These are phyloP conservation scores for Petrocephalus sullivani DNA, from an alignment of 2,797 vertebrate species.

Conservation along the genomic window DNA sequence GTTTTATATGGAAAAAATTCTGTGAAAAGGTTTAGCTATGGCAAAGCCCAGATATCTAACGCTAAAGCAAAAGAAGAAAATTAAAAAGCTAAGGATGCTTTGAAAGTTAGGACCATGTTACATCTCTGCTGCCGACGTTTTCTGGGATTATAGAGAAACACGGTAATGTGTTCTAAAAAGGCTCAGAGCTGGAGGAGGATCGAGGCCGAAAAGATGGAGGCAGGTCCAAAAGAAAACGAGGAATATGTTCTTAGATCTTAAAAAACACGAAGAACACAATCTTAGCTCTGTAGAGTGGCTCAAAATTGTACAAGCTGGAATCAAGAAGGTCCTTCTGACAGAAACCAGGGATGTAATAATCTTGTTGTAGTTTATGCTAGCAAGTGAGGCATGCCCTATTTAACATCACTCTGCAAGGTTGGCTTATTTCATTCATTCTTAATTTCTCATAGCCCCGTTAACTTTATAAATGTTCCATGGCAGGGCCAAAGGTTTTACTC, in stretches of 20 bases:
- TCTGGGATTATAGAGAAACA: neutral
- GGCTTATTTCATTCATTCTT: slow-evolving; percentile 8
- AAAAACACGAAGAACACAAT: neutral
- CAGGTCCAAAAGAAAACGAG: neutral
- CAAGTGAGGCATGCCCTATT: neutral
- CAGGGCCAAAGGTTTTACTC: neutral
- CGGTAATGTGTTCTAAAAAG: neutral
- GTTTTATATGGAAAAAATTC: neutral
- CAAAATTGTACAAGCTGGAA: neutral
- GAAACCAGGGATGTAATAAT: neutral
- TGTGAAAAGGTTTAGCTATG: neutral
- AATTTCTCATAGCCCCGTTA: neutral
- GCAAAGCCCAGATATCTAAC: neutral
- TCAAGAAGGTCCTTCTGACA: neutral
- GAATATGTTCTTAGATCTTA: neutral
- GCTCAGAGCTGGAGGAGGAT: neutral
- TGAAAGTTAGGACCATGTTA: neutral
- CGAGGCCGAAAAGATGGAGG: neutral
- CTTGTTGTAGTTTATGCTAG: neutral
- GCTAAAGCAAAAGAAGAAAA: neutral
- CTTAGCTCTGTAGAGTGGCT: neutral
- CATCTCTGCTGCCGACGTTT: neutral
- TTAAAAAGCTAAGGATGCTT: neutral
- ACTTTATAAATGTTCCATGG: neutral
- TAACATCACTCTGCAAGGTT: neutral